Percentiles rank a stretch among this genome's conserved stretches.
phyloP scores from a whole-genome alignment of 2,888 invertebrate species.

The Chydorus sphaericus region DNA sequence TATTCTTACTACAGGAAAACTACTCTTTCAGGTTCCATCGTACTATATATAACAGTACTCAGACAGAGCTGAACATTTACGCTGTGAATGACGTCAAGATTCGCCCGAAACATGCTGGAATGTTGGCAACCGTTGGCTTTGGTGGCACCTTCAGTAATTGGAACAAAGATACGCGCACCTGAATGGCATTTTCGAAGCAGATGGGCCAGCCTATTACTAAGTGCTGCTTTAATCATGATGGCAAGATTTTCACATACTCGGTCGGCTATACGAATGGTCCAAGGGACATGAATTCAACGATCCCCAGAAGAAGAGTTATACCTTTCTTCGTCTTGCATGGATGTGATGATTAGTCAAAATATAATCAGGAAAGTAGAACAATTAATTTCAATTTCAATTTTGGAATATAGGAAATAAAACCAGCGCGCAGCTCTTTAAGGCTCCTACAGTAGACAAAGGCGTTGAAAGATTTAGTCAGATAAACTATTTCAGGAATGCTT shows the following conservation, averaged over 20 bases:
- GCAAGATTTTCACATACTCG: constrained; percentile 94
- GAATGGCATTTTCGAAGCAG: constrained; percentile 86
- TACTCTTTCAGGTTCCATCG: constrained; percentile 99
- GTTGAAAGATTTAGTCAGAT: too few species aligned
- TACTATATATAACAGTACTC: constrained; percentile 62
- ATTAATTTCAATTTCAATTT: too few species aligned
- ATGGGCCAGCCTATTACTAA: constrained; percentile 87
- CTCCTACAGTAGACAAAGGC: too few species aligned
- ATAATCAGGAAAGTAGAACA: too few species aligned
- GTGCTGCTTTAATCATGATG: constrained; percentile 87
- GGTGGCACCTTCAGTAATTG: constrained; percentile 97
- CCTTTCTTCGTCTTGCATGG: constrained; percentile 75
- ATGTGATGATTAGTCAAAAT: too few species aligned
- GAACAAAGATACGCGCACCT: constrained; percentile 98
- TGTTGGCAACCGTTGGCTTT: constrained; percentile 90
- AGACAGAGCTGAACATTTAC: constrained; percentile 58
- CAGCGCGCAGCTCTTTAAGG: too few species aligned
- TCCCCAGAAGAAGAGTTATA: constrained; percentile 84
- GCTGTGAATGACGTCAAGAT: constrained; percentile 81
- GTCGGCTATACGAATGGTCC: constrained; percentile 98
- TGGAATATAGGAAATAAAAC: too few species aligned
- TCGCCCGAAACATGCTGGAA: constrained; percentile 85
- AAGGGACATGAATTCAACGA: constrained; percentile 93
- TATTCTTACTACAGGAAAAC: constrained; percentile 48
- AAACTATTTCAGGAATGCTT: too few species aligned